A percentile compares a stretch with the other conserved stretches of the same genome.
These are phyloP conservation scores for Platichthys flesus DNA, from an alignment of 2,113 vertebrate species.

Conservation along the genomic window DNA sequence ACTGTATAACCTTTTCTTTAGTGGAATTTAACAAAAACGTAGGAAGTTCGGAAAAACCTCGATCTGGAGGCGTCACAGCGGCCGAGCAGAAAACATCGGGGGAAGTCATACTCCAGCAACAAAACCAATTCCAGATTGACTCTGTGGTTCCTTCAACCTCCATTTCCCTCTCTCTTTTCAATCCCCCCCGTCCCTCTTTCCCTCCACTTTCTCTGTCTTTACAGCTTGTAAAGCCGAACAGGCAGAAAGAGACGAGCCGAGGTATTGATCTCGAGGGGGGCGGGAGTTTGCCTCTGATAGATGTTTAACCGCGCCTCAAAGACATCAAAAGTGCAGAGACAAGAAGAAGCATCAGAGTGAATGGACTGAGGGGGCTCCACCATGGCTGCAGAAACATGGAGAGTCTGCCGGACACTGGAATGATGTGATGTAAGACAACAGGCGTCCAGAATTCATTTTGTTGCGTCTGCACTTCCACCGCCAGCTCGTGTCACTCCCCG, in stretches of 20 bases:
- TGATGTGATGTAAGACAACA: constrained; percentile 52
- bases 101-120: constrained; percentile 61
- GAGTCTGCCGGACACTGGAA: neutral
- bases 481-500: constrained; percentile 16
- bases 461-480: constrained; percentile 9
- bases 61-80: constrained; percentile 48
- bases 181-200: constrained; percentile 48
- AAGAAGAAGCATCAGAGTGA: constrained; percentile 48
- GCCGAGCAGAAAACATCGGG: constrained; percentile 42
- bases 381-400: constrained; percentile 26
- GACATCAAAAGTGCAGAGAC: constrained; percentile 46
- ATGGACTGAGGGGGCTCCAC: neutral
- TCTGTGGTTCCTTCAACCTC: constrained; percentile 55
- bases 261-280: constrained; percentile 76
- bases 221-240: constrained; percentile 73
- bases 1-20: constrained; percentile 17
- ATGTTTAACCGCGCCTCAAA: constrained; percentile 58
- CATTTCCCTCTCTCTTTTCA: constrained; percentile 46
- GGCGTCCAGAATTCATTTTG: constrained; percentile 48
- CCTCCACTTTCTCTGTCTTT: constrained; percentile 75
- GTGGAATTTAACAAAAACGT: constrained; percentile 12
- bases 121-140: constrained; percentile 73
- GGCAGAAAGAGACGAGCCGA: constrained; percentile 67
- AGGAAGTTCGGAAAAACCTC: constrained; percentile 29
- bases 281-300: constrained; percentile 56